Percentiles rank a stretch among this genome's conserved stretches.
These are phyloP conservation scores for Heliconius congener DNA, from an alignment of 1,140 invertebrate genomes.

Conservation along the genomic window DNA sequence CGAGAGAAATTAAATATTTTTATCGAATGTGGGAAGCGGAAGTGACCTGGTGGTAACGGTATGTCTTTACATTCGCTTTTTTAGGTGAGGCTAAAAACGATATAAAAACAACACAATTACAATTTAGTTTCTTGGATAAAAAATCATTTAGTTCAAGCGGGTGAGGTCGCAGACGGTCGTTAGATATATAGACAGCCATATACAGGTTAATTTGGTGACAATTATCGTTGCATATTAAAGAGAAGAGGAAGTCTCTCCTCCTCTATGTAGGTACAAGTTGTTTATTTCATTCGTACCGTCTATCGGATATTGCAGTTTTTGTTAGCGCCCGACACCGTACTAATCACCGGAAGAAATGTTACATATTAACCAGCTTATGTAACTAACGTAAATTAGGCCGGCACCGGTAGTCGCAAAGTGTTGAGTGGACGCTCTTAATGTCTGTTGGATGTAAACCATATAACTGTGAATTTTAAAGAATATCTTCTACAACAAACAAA, in stretches of 20 bases:
- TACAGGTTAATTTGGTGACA: not conserved
- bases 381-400: not conserved
- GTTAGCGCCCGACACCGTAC: not conserved
- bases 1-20: no score
- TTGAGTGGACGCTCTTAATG: not conserved
- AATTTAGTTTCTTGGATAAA: no score
- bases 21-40: no score
- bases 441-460: not conserved
- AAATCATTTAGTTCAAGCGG: no score
- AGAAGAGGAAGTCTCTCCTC: not conserved
- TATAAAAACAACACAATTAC: no score
- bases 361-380: conserved; percentile 24
- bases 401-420: conserved; percentile 4
- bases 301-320: not conserved
- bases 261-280: not conserved
- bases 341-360: conserved; percentile 12
- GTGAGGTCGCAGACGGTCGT: no score
- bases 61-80: no score
- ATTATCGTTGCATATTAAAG: not conserved
- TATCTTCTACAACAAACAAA: no score
- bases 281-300: not conserved
- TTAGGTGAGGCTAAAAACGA: no score
- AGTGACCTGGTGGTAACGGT: no score
- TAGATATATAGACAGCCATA: no score
- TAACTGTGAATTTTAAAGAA: not conserved